A percentile compares a stretch with the other conserved stretches of the same genome.
These are phyloP conservation scores for Nemurella pictetii DNA, from an alignment of 2,888 invertebrate genomes.

Conservation along the genomic window DNA sequence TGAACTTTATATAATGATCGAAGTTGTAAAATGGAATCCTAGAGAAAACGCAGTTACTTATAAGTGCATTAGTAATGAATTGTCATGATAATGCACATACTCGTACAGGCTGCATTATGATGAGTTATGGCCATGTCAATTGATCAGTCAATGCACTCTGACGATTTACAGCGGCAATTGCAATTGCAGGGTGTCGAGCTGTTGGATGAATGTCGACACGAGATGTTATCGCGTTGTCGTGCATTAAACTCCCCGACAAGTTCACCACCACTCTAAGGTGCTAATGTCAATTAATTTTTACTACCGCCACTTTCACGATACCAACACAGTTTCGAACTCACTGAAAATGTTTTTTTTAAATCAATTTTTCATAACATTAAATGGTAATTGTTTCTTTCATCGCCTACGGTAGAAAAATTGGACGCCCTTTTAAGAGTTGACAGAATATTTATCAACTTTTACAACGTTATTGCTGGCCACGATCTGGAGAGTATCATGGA, in stretches of 20 bases:
- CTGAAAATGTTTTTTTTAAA: not conserved
- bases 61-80: not conserved
- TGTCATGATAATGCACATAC: not conserved
- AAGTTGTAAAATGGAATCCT: not conserved
- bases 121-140: not conserved
- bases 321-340: not conserved
- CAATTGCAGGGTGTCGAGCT: not conserved
- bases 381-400: not conserved
- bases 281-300: not conserved
- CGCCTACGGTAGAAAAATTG: not conserved
- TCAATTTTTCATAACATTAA: not conserved
- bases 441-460: not conserved
- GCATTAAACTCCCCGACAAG: not conserved
- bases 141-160: not conserved
- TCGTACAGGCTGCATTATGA: not conserved
- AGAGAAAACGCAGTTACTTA: not conserved
- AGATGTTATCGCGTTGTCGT: not conserved
- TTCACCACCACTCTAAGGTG: too few species aligned
- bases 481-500: not conserved
- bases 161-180: not conserved
- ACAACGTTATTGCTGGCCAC: not conserved
- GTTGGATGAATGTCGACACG: not conserved
- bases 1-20: too few species aligned
- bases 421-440: not conserved
- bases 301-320: not conserved